Evolutionary conservation across 2,888 invertebrate genomes (phyloP).

Genomic region (Heliconius cydno): DNA sequence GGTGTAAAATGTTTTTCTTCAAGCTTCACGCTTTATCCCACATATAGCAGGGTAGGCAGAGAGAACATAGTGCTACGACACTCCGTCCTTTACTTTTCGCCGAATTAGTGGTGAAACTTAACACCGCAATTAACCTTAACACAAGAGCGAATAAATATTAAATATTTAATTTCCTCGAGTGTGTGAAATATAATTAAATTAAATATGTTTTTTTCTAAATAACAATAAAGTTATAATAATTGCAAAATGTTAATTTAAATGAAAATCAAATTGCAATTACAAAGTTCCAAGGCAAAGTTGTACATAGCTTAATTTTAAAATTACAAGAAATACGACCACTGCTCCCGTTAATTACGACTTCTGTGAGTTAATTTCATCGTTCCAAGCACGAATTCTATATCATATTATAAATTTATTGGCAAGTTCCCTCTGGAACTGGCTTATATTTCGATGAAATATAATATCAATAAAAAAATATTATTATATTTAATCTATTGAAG

Average conservation of each 20-base stretch:
- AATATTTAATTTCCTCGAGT: too few relatives aligned
- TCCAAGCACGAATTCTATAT: not conserved
- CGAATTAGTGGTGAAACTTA: too few relatives aligned
- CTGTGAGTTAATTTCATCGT: slow-evolving; percentile 9
- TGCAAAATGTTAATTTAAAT: not conserved
- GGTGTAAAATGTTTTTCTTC: too few relatives aligned
- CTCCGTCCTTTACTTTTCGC: too few relatives aligned
- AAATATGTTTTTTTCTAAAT: not conserved
- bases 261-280: slow-evolving; percentile 5
- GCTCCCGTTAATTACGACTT: slow-evolving; percentile 18
- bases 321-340: slow-evolving; percentile 17
- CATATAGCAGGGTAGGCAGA: too few relatives aligned
- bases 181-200: too few relatives aligned
- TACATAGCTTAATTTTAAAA: slow-evolving; percentile 10
- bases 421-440: not conserved
- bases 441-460: slow-evolving; percentile 17
- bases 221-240: not conserved
- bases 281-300: slow-evolving; percentile 5
- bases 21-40: too few relatives aligned
- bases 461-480: not conserved
- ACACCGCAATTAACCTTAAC: too few relatives aligned
- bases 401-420: slow-evolving; percentile 23
- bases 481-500: not conserved
- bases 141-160: too few relatives aligned
- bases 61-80: too few relatives aligned